Evolutionary conservation across 2,113 vertebrate genomes (phyloP), one percentile per base, ranked within the genome.

Genomic region (Bubo blakistoni): DNA sequence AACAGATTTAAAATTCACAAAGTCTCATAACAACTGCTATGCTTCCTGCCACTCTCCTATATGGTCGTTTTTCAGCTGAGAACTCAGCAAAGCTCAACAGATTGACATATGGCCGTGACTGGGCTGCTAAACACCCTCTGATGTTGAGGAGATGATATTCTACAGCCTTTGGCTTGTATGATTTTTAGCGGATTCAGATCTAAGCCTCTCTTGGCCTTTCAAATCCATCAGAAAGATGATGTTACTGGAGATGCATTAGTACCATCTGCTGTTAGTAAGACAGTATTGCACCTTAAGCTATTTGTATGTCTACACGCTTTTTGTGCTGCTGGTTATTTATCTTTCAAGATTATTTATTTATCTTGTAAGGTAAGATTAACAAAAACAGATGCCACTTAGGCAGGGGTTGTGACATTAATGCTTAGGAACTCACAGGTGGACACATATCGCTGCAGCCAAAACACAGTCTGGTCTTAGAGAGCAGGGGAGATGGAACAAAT

Each of bases 1-100:
- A 95, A 87, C 9, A 89, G 77, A 96, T 97, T 93, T 97, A 97
- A 96, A 96, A 97, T 97, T 97, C 95, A 97, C 94, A 96, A 97
- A 97, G 90, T 84, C 94, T 90, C 73, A 0, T 91, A 92, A 95
- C 90, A 91, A 74, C 79, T 3, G 5, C 92, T 93, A 40, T 34
- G 61, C 92, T 89, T 92, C 94, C 91, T 93, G 83, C 82, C 94
- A 82, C 87, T 93, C 88, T 94, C 87, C 85, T 90, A 46, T 52
- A 8, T 1, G 90, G 93, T 63, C 92, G 57, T 92, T 94, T 95
- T 95, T 95, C 88, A 90, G 93, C 79, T 51, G 85, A 95, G 88
- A 95, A 40, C 88, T 74, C 87, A 66, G 92, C 61, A 72, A 49
- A 95, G 95, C 93, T 63, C 86, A 82, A 36, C 80, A 49, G 92